A percentile compares a stretch with the other conserved stretches of the same genome.
These are phyloP conservation scores for Vombatus ursinus DNA, from an alignment of 2,113 vertebrate genomes.

Conservation along the genomic window DNA sequence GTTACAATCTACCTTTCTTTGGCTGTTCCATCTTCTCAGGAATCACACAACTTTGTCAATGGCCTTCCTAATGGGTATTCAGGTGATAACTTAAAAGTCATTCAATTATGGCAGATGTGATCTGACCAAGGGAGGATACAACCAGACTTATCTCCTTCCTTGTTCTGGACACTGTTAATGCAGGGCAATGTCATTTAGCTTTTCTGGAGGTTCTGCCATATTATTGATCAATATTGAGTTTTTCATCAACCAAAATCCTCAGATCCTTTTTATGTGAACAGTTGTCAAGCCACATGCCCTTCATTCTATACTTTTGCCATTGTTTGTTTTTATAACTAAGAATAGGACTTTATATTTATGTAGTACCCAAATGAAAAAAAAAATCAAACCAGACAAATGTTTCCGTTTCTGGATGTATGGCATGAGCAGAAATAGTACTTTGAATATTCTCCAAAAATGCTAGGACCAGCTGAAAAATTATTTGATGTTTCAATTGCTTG, in stretches of 20 bases:
- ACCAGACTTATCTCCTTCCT: background rate
- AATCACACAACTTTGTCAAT: background rate
- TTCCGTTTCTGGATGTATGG: background rate
- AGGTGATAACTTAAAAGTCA: background rate
- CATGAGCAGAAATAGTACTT: background rate
- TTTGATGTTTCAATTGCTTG: background rate
- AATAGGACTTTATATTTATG: background rate
- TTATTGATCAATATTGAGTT: background rate
- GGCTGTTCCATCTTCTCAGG: background rate
- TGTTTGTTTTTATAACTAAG: background rate
- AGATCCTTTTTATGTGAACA: background rate
- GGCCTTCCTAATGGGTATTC: background rate
- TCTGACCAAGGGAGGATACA: background rate
- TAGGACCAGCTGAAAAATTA: background rate
- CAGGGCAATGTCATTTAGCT: background rate
- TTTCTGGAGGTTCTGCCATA: background rate
- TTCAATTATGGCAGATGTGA: background rate
- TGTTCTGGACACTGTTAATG: background rate
- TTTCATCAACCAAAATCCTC: background rate
- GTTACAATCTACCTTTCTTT: background rate
- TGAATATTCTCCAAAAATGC: background rate
- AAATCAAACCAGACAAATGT: background rate
- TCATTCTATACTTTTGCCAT: background rate
- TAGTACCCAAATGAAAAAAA: background rate
- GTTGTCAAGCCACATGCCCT: background rate